Evolutionary conservation across 1,140 invertebrate genomes (phyloP), one percentile per base, ranked within the genome.

Genomic region (Anoplolepis gracilipes): DNA sequence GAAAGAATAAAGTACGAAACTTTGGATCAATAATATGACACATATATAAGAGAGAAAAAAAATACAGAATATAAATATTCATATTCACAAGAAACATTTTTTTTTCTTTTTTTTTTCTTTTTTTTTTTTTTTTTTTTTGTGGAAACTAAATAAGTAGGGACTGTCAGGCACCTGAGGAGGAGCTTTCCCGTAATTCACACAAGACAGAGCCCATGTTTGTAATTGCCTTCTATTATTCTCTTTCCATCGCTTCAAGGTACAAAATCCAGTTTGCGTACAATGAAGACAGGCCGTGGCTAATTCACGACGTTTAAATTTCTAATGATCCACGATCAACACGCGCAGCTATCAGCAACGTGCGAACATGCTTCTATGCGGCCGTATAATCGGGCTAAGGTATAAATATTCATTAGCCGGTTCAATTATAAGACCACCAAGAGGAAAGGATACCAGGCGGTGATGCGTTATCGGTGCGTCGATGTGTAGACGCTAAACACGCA

Each of bases 351-450:
- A 49, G 76, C 76, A 11, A 78, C n/a, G 78, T 42, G 78, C 78
- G 39, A 82, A 82, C 55, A 73, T 67, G 36, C 62, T 81, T 61
- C n/a, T 19, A 36, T 16, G 11, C 53, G 64, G 19, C 65, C 25
- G 65, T 73, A 73, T 73, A 61, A 82, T 82, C 78, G 78, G 49
- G 25, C 49, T 7, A 53, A 16, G 36, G 49, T 82, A 82, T 82
- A 82, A 82, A 82, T 82, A 82, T 82, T 82, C 78, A 82, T 82
- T 82, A 81, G 78, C 10, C 67, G 67, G 25, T 73, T 73, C 78
- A 82, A 82, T 73, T 82, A 82, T 82, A 59, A 72, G 67, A 59
- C 78, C 53, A 73, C 78, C 78, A 36, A 22, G 39, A 49, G 46
- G n/a, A n/a, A 10, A 49, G 30, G 77, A 28, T 46, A 28, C 61